Evolutionary conservation across 2,888 invertebrate species (phyloP).

Genomic region (Arenicola marina): DNA sequence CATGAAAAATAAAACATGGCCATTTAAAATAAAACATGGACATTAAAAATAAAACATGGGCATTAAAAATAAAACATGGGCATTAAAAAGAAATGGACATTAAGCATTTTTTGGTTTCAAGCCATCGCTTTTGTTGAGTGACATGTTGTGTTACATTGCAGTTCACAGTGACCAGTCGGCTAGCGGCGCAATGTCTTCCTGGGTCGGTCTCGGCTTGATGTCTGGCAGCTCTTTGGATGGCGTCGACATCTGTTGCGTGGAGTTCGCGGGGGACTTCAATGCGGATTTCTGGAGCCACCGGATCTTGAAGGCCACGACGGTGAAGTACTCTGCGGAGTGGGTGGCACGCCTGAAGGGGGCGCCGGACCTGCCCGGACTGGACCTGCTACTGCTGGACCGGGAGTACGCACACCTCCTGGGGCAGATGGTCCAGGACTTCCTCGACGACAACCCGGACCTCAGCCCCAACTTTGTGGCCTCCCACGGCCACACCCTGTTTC

Average conservation of each 20-base stretch:
- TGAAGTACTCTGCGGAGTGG: slow-evolving; percentile 43
- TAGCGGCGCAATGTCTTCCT: slow-evolving; percentile 40
- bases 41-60: too few species aligned
- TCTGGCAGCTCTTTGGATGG: slow-evolving; percentile 56
- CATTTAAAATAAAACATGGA: too few species aligned
- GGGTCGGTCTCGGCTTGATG: slow-evolving; percentile 51
- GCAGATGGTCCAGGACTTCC: slow-evolving; percentile 36
- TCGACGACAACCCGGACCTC: slow-evolving; percentile 9
- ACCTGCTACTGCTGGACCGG: slow-evolving; percentile 45
- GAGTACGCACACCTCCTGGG: slow-evolving; percentile 53
- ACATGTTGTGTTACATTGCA: too few species aligned
- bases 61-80: too few species aligned
- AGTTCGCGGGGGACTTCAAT: slow-evolving; percentile 46
- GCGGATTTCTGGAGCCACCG: slow-evolving; percentile 49
- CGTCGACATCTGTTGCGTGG: slow-evolving; percentile 50
- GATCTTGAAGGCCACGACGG: slow-evolving; percentile 41
- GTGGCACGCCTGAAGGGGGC: slow-evolving; percentile 38
- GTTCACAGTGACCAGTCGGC: background rate
- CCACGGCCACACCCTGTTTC: slow-evolving; percentile 55
- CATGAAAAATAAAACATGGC: too few species aligned
- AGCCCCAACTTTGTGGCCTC: slow-evolving; percentile 40
- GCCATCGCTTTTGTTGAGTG: too few species aligned
- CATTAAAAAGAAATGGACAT: too few species aligned
- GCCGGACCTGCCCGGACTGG: slow-evolving; percentile 37
- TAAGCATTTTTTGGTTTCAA: too few species aligned